Evolutionary conservation across 53 echinoderm and acorn worm genomes (phyloP).

Genomic region (Holothuria leucospilota): DNA sequence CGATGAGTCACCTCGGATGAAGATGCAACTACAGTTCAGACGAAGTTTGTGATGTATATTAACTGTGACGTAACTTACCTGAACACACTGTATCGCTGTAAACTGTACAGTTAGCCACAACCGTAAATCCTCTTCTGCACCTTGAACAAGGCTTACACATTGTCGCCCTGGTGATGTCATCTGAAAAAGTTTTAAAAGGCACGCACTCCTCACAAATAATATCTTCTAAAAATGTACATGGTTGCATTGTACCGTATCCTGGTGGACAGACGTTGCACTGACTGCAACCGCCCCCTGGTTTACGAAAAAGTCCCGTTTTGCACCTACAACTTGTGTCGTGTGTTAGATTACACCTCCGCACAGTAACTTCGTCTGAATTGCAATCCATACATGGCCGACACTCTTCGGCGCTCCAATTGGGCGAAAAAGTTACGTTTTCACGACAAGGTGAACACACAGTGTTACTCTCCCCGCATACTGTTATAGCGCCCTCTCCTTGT

Average conservation of each 20-base stretch:
- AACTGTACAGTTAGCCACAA: conserved; percentile 67
- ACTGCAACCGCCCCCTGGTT: conserved; percentile 57
- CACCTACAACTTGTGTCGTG: too few relatives aligned
- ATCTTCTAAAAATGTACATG: conserved; percentile 70
- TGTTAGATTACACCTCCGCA: too few relatives aligned
- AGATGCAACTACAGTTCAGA: too few relatives aligned
- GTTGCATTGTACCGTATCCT: conserved; percentile 82
- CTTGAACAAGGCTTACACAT: conserved; percentile 73
- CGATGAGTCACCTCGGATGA: too few relatives aligned
- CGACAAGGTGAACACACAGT: too few relatives aligned
- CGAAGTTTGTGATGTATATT: too few relatives aligned
- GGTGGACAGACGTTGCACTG: conserved; percentile 92
- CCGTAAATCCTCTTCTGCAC: conserved; percentile 63
- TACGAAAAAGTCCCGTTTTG: conserved; percentile 31
- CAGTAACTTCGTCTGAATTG: too few relatives aligned
- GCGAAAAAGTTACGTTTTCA: too few relatives aligned
- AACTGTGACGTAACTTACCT: conserved; percentile 52
- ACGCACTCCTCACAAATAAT: conserved; percentile 70
- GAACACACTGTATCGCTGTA: conserved; percentile 81
- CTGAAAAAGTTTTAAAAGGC: conserved; percentile 79
- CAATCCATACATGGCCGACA: too few relatives aligned
- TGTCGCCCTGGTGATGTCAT: conserved; percentile 74
- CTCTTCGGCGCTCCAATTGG: too few relatives aligned
- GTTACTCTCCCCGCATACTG: neutral
- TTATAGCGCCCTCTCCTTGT: conserved; percentile 65